Conservation (phyloP, 2,888 invertebrate genomes). For the Lasius fuliginosus region DNA sequence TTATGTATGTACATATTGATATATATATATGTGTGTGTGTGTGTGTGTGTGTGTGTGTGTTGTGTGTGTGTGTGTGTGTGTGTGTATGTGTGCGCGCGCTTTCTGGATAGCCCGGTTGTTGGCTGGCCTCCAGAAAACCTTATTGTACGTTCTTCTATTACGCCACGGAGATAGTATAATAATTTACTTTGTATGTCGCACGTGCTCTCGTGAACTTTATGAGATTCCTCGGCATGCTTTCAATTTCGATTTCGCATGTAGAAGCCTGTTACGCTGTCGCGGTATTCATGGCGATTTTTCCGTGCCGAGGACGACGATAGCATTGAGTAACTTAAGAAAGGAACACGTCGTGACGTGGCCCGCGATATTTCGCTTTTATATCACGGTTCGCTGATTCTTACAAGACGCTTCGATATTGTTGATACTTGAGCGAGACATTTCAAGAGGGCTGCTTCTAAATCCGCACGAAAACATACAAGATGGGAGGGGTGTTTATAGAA, state of each 20-base stretch:
- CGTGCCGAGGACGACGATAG: constrained; percentile 32
- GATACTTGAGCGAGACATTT: constrained; percentile 60
- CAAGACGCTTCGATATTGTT: constrained; percentile 51
- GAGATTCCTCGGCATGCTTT: constrained; percentile 44
- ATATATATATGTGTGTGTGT: neutral
- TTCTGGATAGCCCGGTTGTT: constrained; percentile 39
- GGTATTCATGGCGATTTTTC: constrained; percentile 48
- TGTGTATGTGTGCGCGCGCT: neutral
- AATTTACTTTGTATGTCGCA: constrained; percentile 54
- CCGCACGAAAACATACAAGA: constrained; percentile 47
- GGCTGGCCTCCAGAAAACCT: constrained; percentile 49
- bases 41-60: too few species aligned
- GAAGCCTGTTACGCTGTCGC: constrained; percentile 20
- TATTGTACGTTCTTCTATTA: constrained; percentile 57
- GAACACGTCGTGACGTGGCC: constrained; percentile 11
- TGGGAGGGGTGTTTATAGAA: constrained; percentile 61
- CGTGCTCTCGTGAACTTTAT: constrained; percentile 33
- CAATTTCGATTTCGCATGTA: constrained; percentile 48
- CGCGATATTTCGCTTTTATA: constrained; percentile 28
- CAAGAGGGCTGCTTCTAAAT: constrained; percentile 18
- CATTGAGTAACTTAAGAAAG: constrained; percentile 11
- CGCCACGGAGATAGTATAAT: constrained; percentile 46
- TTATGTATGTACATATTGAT: neutral
- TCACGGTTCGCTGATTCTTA: neutral
- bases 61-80: too few species aligned